Base-by-base conservation (phyloP, 2,113 vertebrate species). In the Datnioides undecimradiatus region DNA sequence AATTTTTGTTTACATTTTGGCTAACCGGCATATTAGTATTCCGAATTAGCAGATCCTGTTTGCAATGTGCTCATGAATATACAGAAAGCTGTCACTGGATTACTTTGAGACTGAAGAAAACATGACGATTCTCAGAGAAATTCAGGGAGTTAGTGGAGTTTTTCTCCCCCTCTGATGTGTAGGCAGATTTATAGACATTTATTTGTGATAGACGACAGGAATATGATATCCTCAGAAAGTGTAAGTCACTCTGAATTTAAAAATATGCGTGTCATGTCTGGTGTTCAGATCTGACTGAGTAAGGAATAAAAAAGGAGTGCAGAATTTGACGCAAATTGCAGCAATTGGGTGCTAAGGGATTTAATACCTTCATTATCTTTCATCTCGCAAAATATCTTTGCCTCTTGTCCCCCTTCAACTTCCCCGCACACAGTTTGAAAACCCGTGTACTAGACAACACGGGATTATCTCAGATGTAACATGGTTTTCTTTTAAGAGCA, bases 351-450 rank as follows among this genome's bases (percentile, higher is more conserved):
- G 4, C 36, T n/a, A 38, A 55, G 33, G 23, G 36, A 52, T 55
- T 63, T 73, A 62, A 60, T 33, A 54, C n/a, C n/a, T n/a, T n/a
- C n/a, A 71, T 67, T 74, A 31, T 12, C 41, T 80, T 83, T 73
- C 58, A 60, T 66, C 51, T 80, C n/a, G 59, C 19, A 13, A 25
- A 31, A 67, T 25, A 7, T 63, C 16, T 40, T 46, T 13, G 19
- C 64, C 68, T 34, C 59, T 40, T 11, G 8, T n/a, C 59, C 57
- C 31, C 2, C 29, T 12, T 7, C 3, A n/a, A n/a, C 38, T 31
- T 40, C n/a, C 8, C 19, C 38, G 29, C 31, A 38, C 43, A n/a
- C 34, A 51, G 57, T 82, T 72, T 45, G 45, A 73, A 79, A 59
- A 12, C 9, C 34, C 31, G 3, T 36, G 17, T 66, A 29, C 45